Percentiles rank a stretch among this genome's conserved stretches.
Evolutionary conservation across 2,888 invertebrate genomes (phyloP).

Genomic region (Cosmia pyralina): DNA sequence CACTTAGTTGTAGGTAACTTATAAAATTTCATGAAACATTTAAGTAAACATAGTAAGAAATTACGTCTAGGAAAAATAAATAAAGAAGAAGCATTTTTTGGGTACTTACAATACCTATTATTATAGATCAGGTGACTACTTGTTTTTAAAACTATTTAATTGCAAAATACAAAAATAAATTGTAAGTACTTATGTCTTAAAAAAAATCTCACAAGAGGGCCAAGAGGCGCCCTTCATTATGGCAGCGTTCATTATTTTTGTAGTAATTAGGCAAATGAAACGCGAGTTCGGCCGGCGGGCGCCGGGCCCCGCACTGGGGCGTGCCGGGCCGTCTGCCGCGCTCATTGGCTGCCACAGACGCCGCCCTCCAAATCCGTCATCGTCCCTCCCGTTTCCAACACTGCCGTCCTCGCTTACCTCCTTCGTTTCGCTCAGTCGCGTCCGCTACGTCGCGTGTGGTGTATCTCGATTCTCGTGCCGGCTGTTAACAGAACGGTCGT

Average conservation of each 20-base stretch:
- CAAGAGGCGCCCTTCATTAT: constrained; percentile 74
- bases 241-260: constrained; percentile 84
- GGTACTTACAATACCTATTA: too few species aligned
- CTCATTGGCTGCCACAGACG: constrained; percentile 76
- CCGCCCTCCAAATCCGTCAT: constrained; percentile 71
- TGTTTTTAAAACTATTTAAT: constrained; percentile 20
- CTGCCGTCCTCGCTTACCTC: constrained; percentile 64
- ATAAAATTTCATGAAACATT: neutral
- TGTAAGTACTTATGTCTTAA: constrained; percentile 3
- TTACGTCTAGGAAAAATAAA: neutral
- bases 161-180: constrained; percentile 17
- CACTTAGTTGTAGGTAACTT: neutral
- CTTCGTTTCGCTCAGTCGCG: constrained; percentile 79
- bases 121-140: constrained; percentile 20
- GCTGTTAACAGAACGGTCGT: constrained; percentile 73
- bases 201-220: constrained; percentile 51
- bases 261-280: constrained; percentile 88
- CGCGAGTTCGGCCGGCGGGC: constrained; percentile 70
- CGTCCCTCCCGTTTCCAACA: constrained; percentile 70
- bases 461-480: constrained; percentile 72
- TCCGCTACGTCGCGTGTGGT: constrained; percentile 77
- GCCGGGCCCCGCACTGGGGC: constrained; percentile 74
- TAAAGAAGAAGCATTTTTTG: neutral
- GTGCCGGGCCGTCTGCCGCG: constrained; percentile 47
- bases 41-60: neutral